Evolutionary conservation across 2,113 vertebrate species (phyloP), one percentile per base, ranked within the genome.

Genomic region (Tetraodon nigroviridis): DNA sequence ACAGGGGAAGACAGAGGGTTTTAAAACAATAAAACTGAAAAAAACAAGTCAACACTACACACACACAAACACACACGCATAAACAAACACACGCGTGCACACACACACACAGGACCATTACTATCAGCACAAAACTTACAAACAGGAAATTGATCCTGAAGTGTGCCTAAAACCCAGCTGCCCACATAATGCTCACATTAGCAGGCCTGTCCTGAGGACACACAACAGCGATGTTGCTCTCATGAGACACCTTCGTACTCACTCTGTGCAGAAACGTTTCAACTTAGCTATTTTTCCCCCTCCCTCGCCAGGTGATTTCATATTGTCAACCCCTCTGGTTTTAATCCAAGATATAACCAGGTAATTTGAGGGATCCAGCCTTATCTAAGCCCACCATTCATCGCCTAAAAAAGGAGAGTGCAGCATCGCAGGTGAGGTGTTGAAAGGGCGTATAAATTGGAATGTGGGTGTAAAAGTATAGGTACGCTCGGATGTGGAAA

Each of bases 101-200:
- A 27, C 49, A 24, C 11, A 24, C 49, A 3, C 49, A 24, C 49
- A 24, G 45, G 11, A 66, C 47, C 51, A 20, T 52, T 56, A 48
- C 48, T 37, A 66, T 56, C 51, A 44, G 6, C n/a, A n/a, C n/a
- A n/a, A n/a, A n/a, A n/a, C n/a, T n/a, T n/a, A n/a, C n/a, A n/a
- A n/a, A n/a, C n/a, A n/a, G n/a, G n/a, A 52, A 77, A 78, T 75
- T 53, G 47, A 58, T 76, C 58, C 79, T 79, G 75, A 83, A 70
- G 77, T 78, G 54, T 70, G 56, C 66, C 66, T 78, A 55, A 61
- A 49, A 55, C 59, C 56, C n/a, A n/a, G n/a, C n/a, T n/a, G n/a
- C n/a, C n/a, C n/a, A n/a, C n/a, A n/a, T n/a, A n/a, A n/a, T n/a
- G n/a, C n/a, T n/a, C n/a, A n/a, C n/a, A n/a, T n/a, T n/a, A n/a